phyloP scores from a whole-genome alignment of 2,113 vertebrate genomes.

The Nothocercus nigrocapillus region DNA sequence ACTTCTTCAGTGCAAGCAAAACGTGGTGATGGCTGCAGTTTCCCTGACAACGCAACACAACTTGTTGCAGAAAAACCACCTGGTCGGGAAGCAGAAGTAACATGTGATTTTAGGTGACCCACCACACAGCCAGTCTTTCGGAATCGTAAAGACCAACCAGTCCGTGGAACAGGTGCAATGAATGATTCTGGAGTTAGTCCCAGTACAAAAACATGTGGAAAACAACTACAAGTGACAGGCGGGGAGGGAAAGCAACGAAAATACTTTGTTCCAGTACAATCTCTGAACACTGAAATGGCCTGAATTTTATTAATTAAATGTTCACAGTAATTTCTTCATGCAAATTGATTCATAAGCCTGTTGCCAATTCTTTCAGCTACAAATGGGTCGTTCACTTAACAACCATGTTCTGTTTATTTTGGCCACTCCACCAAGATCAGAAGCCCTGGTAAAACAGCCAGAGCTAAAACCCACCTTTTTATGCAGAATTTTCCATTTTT shows the following conservation, averaged over 20 bases:
- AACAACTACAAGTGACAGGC: neutral
- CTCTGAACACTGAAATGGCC: neutral
- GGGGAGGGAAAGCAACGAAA: neutral
- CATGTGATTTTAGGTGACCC: neutral
- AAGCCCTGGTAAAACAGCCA: neutral
- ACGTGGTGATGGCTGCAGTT: neutral
- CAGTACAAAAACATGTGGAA: neutral
- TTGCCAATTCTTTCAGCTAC: slow-evolving; percentile 25
- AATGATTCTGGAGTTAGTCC: neutral
- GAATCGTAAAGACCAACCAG: neutral
- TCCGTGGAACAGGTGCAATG: neutral
- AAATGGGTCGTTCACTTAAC: neutral
- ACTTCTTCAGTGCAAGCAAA: neutral
- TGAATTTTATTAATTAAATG: slow-evolving; percentile 33
- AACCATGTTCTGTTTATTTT: slow-evolving; percentile 12
- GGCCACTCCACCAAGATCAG: neutral
- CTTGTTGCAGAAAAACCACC: neutral
- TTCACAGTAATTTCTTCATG: slow-evolving; percentile 21
- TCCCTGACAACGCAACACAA: neutral
- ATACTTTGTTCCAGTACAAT: neutral
- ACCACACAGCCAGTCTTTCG: neutral
- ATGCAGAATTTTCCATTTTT: neutral
- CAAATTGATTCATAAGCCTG: neutral
- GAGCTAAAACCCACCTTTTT: neutral
- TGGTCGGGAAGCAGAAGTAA: neutral